Percentiles rank a stretch among this genome's conserved stretches.
Conservation (phyloP, 1,140 invertebrate genomes). For the Anastatus disparis region DNA sequence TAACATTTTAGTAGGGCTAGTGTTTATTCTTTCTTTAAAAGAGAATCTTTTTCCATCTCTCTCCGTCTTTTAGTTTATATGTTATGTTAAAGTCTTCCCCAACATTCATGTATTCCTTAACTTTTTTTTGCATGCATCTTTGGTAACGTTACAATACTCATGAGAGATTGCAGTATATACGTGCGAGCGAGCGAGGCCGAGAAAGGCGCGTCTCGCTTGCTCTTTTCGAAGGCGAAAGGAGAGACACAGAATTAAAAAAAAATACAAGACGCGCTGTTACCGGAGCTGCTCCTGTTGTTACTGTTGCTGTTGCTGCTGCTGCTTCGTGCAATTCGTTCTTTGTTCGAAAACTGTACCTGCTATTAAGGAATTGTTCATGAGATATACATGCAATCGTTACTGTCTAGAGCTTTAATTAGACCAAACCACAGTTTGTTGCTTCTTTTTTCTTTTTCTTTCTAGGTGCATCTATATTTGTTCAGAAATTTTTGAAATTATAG, state of each 20-base stretch:
- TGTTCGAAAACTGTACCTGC: neutral
- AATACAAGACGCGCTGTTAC: neutral
- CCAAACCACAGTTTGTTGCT: neutral
- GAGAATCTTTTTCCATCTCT: neutral
- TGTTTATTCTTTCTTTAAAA: too few species aligned
- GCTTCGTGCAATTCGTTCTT: neutral
- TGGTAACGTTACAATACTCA: too few species aligned
- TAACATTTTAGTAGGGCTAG: constrained; percentile 21
- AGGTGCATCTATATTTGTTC: too few species aligned
- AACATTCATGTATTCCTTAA: too few species aligned
- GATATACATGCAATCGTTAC: too few species aligned
- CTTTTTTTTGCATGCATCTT: too few species aligned
- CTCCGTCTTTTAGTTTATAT: too few species aligned
- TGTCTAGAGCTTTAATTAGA: too few species aligned
- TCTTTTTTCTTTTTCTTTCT: neutral
- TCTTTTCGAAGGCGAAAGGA: constrained; percentile 1
- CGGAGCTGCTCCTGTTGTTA: too few species aligned
- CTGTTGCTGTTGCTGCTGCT: neutral
- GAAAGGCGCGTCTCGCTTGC: neutral
- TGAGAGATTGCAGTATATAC: too few species aligned
- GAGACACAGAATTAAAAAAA: neutral
- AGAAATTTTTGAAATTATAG: too few species aligned
- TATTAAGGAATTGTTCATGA: neutral
- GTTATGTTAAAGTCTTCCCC: too few species aligned
- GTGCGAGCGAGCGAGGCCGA: neutral